These are phyloP conservation scores for Drosophila suzukii DNA, from an alignment of 1,140 invertebrate species.

Conservation along the genomic window DNA sequence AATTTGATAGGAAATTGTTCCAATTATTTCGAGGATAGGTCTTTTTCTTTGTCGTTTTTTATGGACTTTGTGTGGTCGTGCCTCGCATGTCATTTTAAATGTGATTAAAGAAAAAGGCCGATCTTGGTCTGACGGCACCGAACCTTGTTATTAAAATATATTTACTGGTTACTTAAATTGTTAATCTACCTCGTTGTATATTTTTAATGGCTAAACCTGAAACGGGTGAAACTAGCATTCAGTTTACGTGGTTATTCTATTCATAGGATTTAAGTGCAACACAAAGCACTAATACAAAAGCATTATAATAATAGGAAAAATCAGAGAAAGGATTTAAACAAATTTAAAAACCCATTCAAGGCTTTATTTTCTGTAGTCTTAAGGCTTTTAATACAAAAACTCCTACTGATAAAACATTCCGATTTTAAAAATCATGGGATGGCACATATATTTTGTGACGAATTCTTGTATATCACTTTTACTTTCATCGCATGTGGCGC, in stretches of 20 bases:
- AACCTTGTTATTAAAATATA: slow-evolving; percentile 76
- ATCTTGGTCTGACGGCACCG: slow-evolving; percentile 33
- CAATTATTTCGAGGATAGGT: slow-evolving; percentile 71
- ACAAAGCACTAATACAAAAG: not conserved
- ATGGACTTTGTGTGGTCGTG: slow-evolving; percentile 79
- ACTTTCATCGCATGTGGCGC: slow-evolving; percentile 67
- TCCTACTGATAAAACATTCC: slow-evolving; percentile 1
- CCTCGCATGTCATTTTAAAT: slow-evolving; percentile 66
- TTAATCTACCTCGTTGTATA: slow-evolving; percentile 21
- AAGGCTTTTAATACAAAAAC: too few species aligned
- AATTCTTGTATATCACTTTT: slow-evolving; percentile 45
- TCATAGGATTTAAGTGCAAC: too few species aligned
- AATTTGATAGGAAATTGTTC: slow-evolving; percentile 82
- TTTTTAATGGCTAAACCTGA: slow-evolving; percentile 26
- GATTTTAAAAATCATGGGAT: slow-evolving; percentile 1
- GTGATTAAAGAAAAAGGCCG: slow-evolving; percentile 69
- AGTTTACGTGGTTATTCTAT: too few species aligned
- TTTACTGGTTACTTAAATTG: slow-evolving; percentile 48
- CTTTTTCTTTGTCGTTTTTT: slow-evolving; percentile 49
- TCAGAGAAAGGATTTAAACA: too few species aligned
- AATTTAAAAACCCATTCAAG: too few species aligned
- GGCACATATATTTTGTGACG: not conserved
- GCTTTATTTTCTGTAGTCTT: too few species aligned
- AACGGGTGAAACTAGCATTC: slow-evolving; percentile 48
- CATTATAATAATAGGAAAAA: not conserved